These are phyloP conservation scores for Melitaea cinxia DNA, from an alignment of 1,140 invertebrate genomes.

Conservation along the genomic window DNA sequence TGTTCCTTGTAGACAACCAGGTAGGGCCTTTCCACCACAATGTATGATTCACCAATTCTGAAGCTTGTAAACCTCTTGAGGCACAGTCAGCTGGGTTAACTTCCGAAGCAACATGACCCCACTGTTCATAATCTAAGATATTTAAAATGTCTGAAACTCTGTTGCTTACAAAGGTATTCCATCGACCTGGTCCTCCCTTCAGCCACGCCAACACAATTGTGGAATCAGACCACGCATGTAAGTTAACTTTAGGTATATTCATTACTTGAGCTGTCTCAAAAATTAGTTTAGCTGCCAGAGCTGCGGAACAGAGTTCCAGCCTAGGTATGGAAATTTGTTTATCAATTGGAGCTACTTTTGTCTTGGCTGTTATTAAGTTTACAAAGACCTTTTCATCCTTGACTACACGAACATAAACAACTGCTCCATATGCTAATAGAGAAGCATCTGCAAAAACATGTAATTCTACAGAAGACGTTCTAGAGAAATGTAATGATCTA, in stretches of 20 bases:
- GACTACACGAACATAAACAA: slow-evolving; percentile 37
- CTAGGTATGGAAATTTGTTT: slow-evolving; percentile 54
- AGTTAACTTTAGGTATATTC: slow-evolving; percentile 43
- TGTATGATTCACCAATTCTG: neutral
- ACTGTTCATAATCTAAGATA: slow-evolving; percentile 18
- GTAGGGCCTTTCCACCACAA: slow-evolving; percentile 29
- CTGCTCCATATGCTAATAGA: slow-evolving; percentile 40
- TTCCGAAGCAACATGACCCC: slow-evolving; percentile 22
- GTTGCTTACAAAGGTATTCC: slow-evolving; percentile 37
- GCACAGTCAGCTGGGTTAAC: slow-evolving; percentile 32
- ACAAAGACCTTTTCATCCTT: slow-evolving; percentile 22
- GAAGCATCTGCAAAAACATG: slow-evolving; percentile 48
- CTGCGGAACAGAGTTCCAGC: slow-evolving; percentile 61
- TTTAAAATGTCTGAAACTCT: slow-evolving; percentile 28
- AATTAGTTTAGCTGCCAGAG: slow-evolving; percentile 44
- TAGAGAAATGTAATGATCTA: slow-evolving; percentile 10
- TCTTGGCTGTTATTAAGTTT: slow-evolving; percentile 49
- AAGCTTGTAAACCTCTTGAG: slow-evolving; percentile 14
- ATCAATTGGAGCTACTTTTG: slow-evolving; percentile 53
- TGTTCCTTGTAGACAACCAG: slow-evolving; percentile 2
- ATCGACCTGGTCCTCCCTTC: slow-evolving; percentile 22
- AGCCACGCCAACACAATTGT: slow-evolving; percentile 66
- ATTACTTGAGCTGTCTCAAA: slow-evolving; percentile 44
- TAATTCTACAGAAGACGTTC: slow-evolving; percentile 26
- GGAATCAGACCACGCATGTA: slow-evolving; percentile 64